Base-by-base conservation (phyloP, 2,888 invertebrate genomes). In the Brachyptera putata region DNA sequence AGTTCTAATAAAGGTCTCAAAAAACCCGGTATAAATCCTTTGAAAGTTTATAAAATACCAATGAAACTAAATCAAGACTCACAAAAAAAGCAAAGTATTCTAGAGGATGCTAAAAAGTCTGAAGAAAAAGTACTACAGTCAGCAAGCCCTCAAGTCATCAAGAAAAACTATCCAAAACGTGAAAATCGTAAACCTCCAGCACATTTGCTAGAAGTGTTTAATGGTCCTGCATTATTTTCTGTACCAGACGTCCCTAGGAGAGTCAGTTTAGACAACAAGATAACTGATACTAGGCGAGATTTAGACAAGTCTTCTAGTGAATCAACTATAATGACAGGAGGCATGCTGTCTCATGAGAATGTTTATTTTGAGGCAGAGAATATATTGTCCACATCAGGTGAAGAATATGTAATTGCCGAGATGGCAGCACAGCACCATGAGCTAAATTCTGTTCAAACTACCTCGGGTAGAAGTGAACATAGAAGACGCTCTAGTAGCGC, bases 191-290 rank as follows among this genome's bases (percentile, higher is more conserved):
- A 84, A 70, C 79, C 81, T 26, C 82, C 84, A 16, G 79, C 82
- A 14, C 83, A 81, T 69, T 76, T 83, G 48, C 79, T 79, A 0
- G 77, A 78, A 60, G 69, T 75, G 30, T 65, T 78, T 36, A 24
- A 16, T 5, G 79, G 77, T 2, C 79, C 88, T 61, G 85, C 87
- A 36, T 73, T 89, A 61, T 89, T 89, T 72, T 88, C 89, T 4
- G 84, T 87, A 41, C 89, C 89, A 18, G 89, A 89, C 77, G 87
- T 89, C 57, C 87, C 88, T 61, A 78, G 87, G 67, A 78, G 87
- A 67, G 85, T 87, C 14, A 57, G 59, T 21, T 2, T 53, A 24
- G 46, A 46, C n/a, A n/a, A 21, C 1, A 46, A 46, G 24, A 5
- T 11, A 7, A 30, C 5, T 30, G 46, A 11, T 1, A 3, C 24